Evolutionary conservation across 1,140 invertebrate species (phyloP).

Genomic region (Drepana arcuata): DNA sequence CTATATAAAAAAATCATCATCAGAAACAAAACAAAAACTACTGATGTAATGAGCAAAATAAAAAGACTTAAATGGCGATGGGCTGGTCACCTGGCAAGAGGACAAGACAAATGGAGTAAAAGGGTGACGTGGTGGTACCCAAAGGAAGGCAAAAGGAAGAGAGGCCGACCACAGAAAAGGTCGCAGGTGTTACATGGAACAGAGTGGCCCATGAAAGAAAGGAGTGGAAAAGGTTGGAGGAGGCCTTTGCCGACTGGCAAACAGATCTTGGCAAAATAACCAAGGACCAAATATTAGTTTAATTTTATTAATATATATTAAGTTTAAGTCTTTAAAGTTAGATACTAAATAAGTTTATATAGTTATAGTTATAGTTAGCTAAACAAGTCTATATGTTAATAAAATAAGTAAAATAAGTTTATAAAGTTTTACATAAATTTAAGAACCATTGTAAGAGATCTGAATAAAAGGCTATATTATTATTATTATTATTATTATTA

Average conservation of each 20-base stretch:
- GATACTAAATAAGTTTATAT: too few relatives aligned
- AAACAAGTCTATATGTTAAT: too few relatives aligned
- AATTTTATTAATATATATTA: constrained; percentile 1
- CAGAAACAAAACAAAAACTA: background rate
- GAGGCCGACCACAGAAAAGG: constrained; percentile 1
- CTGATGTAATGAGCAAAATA: background rate
- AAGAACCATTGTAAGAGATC: too few relatives aligned
- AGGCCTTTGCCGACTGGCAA: constrained; percentile 1
- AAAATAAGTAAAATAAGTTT: too few relatives aligned
- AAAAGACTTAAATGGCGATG: constrained; percentile 1
- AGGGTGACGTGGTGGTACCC: background rate
- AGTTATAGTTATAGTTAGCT: too few relatives aligned
- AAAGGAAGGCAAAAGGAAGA: constrained; percentile 1
- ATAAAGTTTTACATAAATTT: too few relatives aligned
- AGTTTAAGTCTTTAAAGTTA: constrained; percentile 1
- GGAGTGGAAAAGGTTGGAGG: constrained; percentile 1
- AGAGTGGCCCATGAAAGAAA: constrained; percentile 1
- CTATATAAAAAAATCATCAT: background rate
- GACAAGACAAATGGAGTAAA: constrained; percentile 1
- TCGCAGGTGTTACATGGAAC: constrained; percentile 1
- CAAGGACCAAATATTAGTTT: background rate
- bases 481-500: too few relatives aligned
- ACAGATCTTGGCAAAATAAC: background rate
- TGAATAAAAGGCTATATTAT: too few relatives aligned
- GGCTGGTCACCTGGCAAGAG: background rate